These are phyloP conservation scores for Andrena marginata DNA, from an alignment of 2,888 invertebrate genomes.

Conservation along the genomic window DNA sequence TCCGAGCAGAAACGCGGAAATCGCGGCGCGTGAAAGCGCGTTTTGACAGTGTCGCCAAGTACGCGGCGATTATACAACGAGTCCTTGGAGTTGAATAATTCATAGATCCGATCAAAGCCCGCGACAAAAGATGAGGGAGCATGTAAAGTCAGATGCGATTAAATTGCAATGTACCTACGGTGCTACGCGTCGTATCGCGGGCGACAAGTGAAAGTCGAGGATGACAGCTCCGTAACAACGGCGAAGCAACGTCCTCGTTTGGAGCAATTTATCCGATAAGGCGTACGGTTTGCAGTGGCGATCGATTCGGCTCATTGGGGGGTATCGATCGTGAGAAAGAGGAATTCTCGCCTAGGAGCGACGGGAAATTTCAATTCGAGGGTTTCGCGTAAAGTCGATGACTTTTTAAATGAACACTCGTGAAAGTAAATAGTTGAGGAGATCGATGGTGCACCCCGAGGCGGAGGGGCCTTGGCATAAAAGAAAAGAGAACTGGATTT, in stretches of 20 bases:
- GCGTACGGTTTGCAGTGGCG: slow-evolving; percentile 10
- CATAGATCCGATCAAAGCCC: slow-evolving; percentile 26
- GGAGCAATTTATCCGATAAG: slow-evolving; percentile 46
- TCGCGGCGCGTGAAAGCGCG: slow-evolving; percentile 65
- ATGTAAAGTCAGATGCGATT: slow-evolving; percentile 58
- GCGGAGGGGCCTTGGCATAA: too few relatives aligned
- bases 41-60: slow-evolving; percentile 70
- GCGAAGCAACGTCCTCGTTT: slow-evolving; percentile 48
- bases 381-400: too few relatives aligned
- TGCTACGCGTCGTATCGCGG: slow-evolving; percentile 46
- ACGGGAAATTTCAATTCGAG: too few relatives aligned
- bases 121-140: slow-evolving; percentile 31
- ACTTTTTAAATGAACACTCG: too few relatives aligned
- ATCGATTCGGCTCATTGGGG: slow-evolving; percentile 26
- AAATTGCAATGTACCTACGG: slow-evolving; percentile 49
- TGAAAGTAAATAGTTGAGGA: too few relatives aligned
- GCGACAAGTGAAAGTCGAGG: slow-evolving; percentile 66
- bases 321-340: slow-evolving; percentile 21
- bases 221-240: slow-evolving; percentile 52
- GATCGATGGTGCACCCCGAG: too few relatives aligned
- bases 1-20: slow-evolving; percentile 66
- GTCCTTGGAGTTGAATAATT: slow-evolving; percentile 80
- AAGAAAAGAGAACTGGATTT: too few relatives aligned
- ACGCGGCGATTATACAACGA: slow-evolving; percentile 76
- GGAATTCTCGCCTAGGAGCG: not conserved